Evolutionary conservation across 1,140 invertebrate genomes (phyloP).

Genomic region (Calephelis virginiensis): DNA sequence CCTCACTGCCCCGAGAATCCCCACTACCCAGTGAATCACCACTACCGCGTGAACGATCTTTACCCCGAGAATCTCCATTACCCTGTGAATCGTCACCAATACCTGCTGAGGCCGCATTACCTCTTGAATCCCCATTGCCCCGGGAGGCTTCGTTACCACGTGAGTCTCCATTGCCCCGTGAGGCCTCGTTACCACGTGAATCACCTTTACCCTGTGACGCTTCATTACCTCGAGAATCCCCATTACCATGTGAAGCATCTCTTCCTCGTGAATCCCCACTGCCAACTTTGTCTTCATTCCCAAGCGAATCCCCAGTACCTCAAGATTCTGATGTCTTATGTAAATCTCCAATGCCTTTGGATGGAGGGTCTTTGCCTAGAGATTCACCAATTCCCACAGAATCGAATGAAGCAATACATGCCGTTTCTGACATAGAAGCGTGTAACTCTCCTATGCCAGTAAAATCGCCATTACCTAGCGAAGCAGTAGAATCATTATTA

Average conservation of each 20-base stretch:
- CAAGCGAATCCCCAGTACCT: conserved; percentile 16
- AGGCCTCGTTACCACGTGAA: conserved; percentile 30
- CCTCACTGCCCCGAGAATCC: conserved; percentile 24
- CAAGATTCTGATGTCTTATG: conserved; percentile 6
- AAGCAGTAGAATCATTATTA: conserved; percentile 5
- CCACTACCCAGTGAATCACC: conserved; percentile 29
- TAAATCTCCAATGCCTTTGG: conserved; percentile 19
- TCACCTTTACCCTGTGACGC: conserved; percentile 29
- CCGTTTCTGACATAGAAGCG: conserved; percentile 16
- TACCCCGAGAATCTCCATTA: conserved; percentile 26
- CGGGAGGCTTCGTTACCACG: conserved; percentile 30
- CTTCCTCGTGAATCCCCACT: conserved; percentile 21
- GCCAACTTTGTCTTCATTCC: conserved; percentile 10
- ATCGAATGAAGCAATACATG: conserved; percentile 19
- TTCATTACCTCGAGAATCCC: conserved; percentile 20
- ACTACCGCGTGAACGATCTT: conserved; percentile 23
- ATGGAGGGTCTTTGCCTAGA: conserved; percentile 1
- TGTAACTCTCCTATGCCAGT: conserved; percentile 25
- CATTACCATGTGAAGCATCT: conserved; percentile 28
- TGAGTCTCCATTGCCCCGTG: conserved; percentile 29
- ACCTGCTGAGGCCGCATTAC: conserved; percentile 37
- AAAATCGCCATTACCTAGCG: conserved; percentile 30
- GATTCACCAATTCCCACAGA: conserved; percentile 25
- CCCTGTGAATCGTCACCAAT: conserved; percentile 16
- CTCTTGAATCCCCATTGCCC: conserved; percentile 30